Base-by-base conservation (phyloP, 2,888 invertebrate genomes). In the Bugulina stolonifera region DNA sequence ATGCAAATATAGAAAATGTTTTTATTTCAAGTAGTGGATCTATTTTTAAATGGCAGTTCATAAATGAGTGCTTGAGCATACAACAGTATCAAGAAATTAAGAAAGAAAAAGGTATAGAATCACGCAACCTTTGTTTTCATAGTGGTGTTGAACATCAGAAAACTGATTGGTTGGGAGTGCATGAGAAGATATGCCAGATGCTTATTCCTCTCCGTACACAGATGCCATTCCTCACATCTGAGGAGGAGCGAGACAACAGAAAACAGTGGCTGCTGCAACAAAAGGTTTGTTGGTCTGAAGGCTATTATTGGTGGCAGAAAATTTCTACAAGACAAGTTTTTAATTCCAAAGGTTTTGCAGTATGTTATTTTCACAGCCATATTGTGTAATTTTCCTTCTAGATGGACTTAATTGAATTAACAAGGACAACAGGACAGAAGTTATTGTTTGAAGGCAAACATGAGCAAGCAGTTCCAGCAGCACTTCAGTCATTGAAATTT, bases 401-500 rank as follows among this genome's bases (percentile, higher is more conserved):
- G 83, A 77, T 77, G 69, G 77, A 81, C 29, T 80, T 84, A 81
- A 82, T 84, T 69, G 82, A 82, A 69, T 76, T 83, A 72, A 81
- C 83, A 29, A 76, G 82, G 69, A 84, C 83, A 3, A 81, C 82
- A n/a, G 83, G 82, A 5, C 82, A 83, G 77, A 83, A 83, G 74
- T 76, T 83, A 73, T 74, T 84, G 73, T 85, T 84, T 77, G 83
- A 85, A 75, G 83, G 81, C 43, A 80, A 81, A 74, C 83, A 83
- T 78, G 83, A 84, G 52, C 80, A 83, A 73, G 82, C 85, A 0
- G 81, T 85, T 1, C 84, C 85, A n/a, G 84, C 84, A 10, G 85
- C 84, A 14, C 81, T 84, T 80, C 83, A 83, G 77, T 82, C 82
- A 18, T 75, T 85, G 3, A 76, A 82, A 72, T 83, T 84, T 77